Evolutionary conservation across 1,140 invertebrate genomes (phyloP).

Genomic region (Drosophila tristis): DNA sequence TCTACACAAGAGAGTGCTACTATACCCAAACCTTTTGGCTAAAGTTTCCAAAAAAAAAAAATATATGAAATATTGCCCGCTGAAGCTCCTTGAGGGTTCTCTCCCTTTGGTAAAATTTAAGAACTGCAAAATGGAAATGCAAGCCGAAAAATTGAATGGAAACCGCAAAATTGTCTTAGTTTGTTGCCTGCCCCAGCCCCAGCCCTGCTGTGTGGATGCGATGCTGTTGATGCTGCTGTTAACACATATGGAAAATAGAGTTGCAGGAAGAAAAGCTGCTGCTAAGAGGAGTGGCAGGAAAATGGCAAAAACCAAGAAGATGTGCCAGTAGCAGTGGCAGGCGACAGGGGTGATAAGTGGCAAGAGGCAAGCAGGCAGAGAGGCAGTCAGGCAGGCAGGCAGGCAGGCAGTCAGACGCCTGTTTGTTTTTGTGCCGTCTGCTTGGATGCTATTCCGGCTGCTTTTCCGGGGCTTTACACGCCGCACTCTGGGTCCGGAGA

Average conservation of each 20-base stretch:
- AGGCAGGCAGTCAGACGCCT: conserved; percentile 39
- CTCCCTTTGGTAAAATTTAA: not conserved
- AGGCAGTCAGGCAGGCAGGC: not conserved
- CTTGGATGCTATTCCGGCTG: conserved; percentile 74
- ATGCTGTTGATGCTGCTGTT: conserved; percentile 40
- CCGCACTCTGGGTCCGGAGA: conserved; percentile 37
- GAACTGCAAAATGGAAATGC: conserved; percentile 8
- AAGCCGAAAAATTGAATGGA: conserved; percentile 26
- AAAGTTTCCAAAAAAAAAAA: not conserved
- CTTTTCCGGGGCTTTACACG: conserved; percentile 70
- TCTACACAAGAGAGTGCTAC: too few species aligned
- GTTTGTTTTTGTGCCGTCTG: conserved; percentile 71
- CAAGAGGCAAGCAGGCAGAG: conserved; percentile 1
- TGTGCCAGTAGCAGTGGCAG: conserved; percentile 13
- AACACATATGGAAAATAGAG: conserved; percentile 71
- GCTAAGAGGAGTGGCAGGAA: conserved; percentile 19
- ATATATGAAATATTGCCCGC: too few species aligned
- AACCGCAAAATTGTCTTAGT: conserved; percentile 31
- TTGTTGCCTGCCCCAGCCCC: conserved; percentile 16
- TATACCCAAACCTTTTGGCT: not conserved
- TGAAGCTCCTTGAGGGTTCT: not conserved
- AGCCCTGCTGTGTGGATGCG: not conserved
- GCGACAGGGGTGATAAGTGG: too few species aligned
- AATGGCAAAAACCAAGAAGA: conserved; percentile 46
- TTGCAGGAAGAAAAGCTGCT: conserved; percentile 35